These are phyloP conservation scores for Sternarchorhynchus goeldii DNA, from an alignment of 2,797 vertebrate species.

Conservation along the genomic window DNA sequence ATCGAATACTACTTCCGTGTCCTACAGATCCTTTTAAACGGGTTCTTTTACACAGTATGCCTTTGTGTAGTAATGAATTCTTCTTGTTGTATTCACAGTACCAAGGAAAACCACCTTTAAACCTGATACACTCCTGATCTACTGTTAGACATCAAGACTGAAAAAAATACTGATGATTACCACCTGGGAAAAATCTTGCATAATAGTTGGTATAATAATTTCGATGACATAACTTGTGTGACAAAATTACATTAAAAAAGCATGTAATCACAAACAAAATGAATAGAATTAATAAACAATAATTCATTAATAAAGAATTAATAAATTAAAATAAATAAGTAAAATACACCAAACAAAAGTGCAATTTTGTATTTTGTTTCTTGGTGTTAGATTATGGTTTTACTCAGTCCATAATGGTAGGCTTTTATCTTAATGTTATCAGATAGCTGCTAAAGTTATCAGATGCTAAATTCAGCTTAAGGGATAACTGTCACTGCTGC, in stretches of 20 bases:
- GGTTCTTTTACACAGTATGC: not conserved
- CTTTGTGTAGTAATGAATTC: not conserved
- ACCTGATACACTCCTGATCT: not conserved
- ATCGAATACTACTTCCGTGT: not conserved
- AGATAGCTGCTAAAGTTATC: slow-evolving; percentile 43
- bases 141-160: not conserved
- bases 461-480: slow-evolving; percentile 64
- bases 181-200: too few relatives aligned
- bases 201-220: not conserved
- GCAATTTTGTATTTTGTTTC: slow-evolving; percentile 54
- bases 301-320: not conserved
- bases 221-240: not conserved
- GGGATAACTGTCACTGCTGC: slow-evolving; percentile 64
- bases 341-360: slow-evolving; percentile 55
- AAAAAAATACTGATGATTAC: not conserved
- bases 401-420: slow-evolving; percentile 45
- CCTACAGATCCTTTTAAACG: not conserved
- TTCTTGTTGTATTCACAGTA: not conserved
- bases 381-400: slow-evolving; percentile 42
- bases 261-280: not conserved
- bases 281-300: not conserved
- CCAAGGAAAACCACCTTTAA: not conserved
- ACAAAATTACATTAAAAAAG: not conserved
- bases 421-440: slow-evolving; percentile 61
- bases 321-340: slow-evolving; percentile 18